These are phyloP conservation scores for Hemicordylus capensis DNA, from an alignment of 2,113 vertebrate genomes.

Conservation along the genomic window DNA sequence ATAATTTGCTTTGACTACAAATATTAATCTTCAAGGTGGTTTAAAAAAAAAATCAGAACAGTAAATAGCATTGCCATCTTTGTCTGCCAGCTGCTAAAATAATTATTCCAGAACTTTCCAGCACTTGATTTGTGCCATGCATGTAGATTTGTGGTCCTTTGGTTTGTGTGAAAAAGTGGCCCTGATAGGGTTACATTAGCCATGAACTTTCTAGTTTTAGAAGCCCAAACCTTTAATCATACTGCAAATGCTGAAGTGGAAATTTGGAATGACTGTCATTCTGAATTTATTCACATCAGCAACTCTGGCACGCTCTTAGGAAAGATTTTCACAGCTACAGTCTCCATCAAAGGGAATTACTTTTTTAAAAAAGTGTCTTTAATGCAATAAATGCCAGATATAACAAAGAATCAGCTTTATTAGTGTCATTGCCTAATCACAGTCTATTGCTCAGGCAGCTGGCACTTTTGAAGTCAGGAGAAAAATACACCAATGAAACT, in stretches of 20 bases:
- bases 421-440: slow-evolving; percentile 33
- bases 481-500: neutral
- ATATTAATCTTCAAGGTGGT: neutral
- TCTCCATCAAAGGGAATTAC: neutral
- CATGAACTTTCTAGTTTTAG: slow-evolving; percentile 58
- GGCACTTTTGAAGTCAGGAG: neutral
- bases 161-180: slow-evolving; percentile 32
- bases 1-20: neutral
- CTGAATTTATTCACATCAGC: slow-evolving; percentile 33
- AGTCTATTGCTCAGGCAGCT: neutral
- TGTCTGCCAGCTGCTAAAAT: slow-evolving; percentile 58
- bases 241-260: slow-evolving; percentile 43
- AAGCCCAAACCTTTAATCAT: slow-evolving; percentile 68
- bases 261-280: slow-evolving; percentile 53
- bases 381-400: neutral
- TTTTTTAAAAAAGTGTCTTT: slow-evolving; percentile 12
- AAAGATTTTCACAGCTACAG: slow-evolving; percentile 27
- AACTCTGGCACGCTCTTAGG: slow-evolving; percentile 32
- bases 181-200: slow-evolving; percentile 53
- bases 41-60: neutral
- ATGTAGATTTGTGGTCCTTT: slow-evolving; percentile 41
- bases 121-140: slow-evolving; percentile 58
- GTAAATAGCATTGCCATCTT: slow-evolving; percentile 48
- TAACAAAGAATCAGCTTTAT: slow-evolving; percentile 30
- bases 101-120: slow-evolving; percentile 55